These are phyloP conservation scores for Ruditapes philippinarum DNA, from an alignment of 1,140 invertebrate species.

Conservation along the genomic window DNA sequence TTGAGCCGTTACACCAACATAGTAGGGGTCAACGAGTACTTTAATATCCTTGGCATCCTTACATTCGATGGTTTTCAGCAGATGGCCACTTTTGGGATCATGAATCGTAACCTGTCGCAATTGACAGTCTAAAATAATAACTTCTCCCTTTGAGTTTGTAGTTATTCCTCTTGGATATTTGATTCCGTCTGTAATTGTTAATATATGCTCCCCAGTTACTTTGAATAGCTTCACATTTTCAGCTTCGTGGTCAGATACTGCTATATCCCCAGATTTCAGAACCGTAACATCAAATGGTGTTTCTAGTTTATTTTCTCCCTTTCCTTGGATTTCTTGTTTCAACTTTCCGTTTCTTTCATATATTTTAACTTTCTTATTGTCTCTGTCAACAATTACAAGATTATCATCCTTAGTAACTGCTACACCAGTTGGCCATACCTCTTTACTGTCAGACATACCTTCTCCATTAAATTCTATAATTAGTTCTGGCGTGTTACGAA, in stretches of 20 bases:
- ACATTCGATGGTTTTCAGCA: slow-evolving; percentile 75
- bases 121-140: slow-evolving; percentile 83
- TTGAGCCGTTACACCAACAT: slow-evolving; percentile 74
- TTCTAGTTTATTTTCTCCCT: slow-evolving; percentile 71
- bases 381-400: slow-evolving; percentile 81
- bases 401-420: slow-evolving; percentile 70
- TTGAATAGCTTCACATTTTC: slow-evolving; percentile 83
- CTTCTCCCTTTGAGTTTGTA: slow-evolving; percentile 77
- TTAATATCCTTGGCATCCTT: slow-evolving; percentile 70
- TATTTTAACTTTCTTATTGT: slow-evolving; percentile 83
- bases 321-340: slow-evolving; percentile 74
- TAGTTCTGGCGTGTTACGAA: slow-evolving; percentile 70
- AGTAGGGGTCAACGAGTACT: slow-evolving; percentile 82
- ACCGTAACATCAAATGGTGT: slow-evolving; percentile 82
- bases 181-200: slow-evolving; percentile 76
- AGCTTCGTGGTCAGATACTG: slow-evolving; percentile 81
- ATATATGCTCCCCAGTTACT: slow-evolving; percentile 72
- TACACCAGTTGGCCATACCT: slow-evolving; percentile 84
- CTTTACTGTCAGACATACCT: slow-evolving; percentile 71
- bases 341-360: slow-evolving; percentile 73
- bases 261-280: slow-evolving; percentile 81
- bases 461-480: slow-evolving; percentile 71
- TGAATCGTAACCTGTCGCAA: slow-evolving; percentile 76
- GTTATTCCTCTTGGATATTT: slow-evolving; percentile 84
- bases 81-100: slow-evolving; percentile 74